Conservation (phyloP, 2,888 invertebrate genomes). For the Chydorus sphaericus region DNA sequence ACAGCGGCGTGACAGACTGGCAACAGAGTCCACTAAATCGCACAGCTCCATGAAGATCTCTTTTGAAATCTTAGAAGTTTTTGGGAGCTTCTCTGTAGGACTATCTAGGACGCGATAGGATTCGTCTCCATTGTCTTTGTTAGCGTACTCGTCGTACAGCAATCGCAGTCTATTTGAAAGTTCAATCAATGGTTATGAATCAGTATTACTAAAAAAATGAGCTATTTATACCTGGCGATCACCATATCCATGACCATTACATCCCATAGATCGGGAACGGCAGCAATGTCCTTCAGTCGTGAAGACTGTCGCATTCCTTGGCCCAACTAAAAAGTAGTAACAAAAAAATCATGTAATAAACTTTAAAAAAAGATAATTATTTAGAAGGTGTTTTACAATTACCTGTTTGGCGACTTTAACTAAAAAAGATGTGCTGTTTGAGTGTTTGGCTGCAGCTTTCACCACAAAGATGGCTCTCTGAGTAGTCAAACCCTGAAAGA, state of each 20-base stretch:
- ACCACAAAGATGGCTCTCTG: slow-evolving; percentile 56
- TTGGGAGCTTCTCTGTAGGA: slow-evolving; percentile 21
- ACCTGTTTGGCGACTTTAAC: slow-evolving; percentile 45
- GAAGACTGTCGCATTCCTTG: slow-evolving; percentile 17
- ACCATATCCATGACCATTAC: slow-evolving; percentile 60
- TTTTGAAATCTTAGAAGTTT: slow-evolving; percentile 12
- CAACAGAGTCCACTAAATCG: slow-evolving; percentile 12
- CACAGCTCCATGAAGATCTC: slow-evolving; percentile 12
- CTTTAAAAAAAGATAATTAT: no score
- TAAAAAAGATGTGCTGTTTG: slow-evolving; percentile 46
- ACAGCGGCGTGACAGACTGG: slow-evolving; percentile 21
- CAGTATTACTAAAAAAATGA: no score
- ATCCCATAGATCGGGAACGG: slow-evolving; percentile 51
- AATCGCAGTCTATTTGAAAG: slow-evolving; percentile 38
- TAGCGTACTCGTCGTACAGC: slow-evolving; percentile 10
- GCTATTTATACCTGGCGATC: slow-evolving; percentile 36
- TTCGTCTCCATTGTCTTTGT: slow-evolving; percentile 10
- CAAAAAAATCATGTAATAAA: no score
- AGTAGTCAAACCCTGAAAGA: slow-evolving; percentile 75
- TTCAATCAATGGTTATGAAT: background rate
- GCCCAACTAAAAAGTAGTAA: slow-evolving; percentile 26
- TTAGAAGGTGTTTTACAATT: no score
- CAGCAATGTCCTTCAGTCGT: slow-evolving; percentile 16
- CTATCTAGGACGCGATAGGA: slow-evolving; percentile 17
- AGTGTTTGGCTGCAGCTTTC: slow-evolving; percentile 52